Conservation (phyloP, 2,888 invertebrate genomes). For the Oxystoma pomonae region DNA sequence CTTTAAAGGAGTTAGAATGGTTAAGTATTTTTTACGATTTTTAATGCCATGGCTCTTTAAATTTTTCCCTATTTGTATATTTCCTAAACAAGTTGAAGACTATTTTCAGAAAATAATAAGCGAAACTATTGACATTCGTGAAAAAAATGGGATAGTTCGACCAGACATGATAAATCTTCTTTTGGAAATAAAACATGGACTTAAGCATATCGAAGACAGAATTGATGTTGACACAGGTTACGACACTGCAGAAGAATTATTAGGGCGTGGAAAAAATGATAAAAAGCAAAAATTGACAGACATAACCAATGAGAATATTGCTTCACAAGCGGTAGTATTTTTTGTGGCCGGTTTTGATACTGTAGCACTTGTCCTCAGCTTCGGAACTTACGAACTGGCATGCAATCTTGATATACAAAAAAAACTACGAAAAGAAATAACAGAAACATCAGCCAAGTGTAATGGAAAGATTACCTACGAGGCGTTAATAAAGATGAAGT, state of each 20-base stretch:
- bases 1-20: slow-evolving; percentile 23
- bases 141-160: slow-evolving; percentile 30
- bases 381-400: too few relatives aligned
- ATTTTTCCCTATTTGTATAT: slow-evolving; percentile 4
- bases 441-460: too few relatives aligned
- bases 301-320: slow-evolving; percentile 48
- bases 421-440: too few relatives aligned
- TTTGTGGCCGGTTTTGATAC: slow-evolving; percentile 53
- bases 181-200: slow-evolving; percentile 46
- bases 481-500: too few relatives aligned
- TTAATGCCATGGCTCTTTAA: slow-evolving; percentile 11
- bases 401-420: too few relatives aligned
- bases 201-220: slow-evolving; percentile 22
- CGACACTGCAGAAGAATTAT: slow-evolving; percentile 31
- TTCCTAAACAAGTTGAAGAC: not conserved
- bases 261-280: slow-evolving; percentile 6
- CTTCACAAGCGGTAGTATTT: slow-evolving; percentile 54
- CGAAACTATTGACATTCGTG: slow-evolving; percentile 42
- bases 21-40: slow-evolving; percentile 16
- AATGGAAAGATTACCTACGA: too few relatives aligned
- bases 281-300: not conserved
- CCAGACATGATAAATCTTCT: slow-evolving; percentile 52
- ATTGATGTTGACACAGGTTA: slow-evolving; percentile 29
- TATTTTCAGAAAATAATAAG: slow-evolving; percentile 33
- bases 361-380: slow-evolving; percentile 45